Percentiles rank a stretch among this genome's conserved stretches.
Conservation (phyloP, 2,113 vertebrate genomes). For the Lonchura striata region DNA sequence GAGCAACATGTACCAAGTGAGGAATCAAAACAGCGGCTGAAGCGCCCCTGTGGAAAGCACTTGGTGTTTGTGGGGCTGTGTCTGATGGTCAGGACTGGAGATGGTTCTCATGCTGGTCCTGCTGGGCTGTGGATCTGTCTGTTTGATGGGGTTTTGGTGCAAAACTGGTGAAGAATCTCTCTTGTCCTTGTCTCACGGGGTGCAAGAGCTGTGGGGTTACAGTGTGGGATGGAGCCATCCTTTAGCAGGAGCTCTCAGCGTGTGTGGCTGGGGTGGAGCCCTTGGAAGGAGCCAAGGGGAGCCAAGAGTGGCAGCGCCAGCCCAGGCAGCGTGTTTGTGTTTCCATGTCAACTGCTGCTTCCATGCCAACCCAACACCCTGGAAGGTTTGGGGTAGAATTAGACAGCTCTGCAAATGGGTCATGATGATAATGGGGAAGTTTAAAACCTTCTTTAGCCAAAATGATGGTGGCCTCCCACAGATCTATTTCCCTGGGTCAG, state of each 20-base stretch:
- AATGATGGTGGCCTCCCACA: neutral
- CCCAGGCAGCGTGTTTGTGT: fast-evolving
- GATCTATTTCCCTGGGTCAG: neutral
- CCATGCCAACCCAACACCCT: fast-evolving
- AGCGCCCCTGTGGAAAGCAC: conserved; percentile 6
- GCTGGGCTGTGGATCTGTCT: neutral
- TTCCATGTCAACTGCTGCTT: neutral
- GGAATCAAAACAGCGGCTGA: conserved; percentile 64
- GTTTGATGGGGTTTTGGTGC: neutral
- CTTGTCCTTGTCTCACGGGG: neutral
- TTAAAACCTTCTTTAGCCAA: neutral
- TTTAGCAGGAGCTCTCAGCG: fast-evolving
- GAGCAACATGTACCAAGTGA: conserved; percentile 61
- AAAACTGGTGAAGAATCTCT: neutral
- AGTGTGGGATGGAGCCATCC: neutral
- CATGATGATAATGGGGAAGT: neutral
- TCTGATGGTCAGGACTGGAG: neutral
- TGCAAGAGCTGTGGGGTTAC: neutral
- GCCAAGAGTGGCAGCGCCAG: neutral
- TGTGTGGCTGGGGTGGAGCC: neutral
- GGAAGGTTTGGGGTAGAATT: neutral
- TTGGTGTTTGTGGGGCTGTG: neutral
- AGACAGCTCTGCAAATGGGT: neutral
- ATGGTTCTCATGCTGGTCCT: neutral
- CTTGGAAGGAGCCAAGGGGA: neutral